Evolutionary conservation across 2,113 vertebrate genomes (phyloP), one percentile per base, ranked within the genome.

Genomic region (Phalacrocorax carbo): DNA sequence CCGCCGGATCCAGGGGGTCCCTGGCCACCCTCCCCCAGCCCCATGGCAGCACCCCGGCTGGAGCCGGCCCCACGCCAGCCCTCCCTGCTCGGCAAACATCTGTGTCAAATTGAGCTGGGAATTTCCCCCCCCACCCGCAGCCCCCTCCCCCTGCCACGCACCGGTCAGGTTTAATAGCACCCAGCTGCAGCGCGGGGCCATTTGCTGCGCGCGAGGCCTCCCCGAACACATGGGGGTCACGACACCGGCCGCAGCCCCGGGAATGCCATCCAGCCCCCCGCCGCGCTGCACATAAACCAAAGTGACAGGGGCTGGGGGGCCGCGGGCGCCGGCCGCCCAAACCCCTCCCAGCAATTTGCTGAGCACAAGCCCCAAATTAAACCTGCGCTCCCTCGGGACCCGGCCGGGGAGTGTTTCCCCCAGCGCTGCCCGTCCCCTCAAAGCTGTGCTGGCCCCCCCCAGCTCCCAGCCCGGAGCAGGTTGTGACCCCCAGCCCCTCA

Each of bases 291-390:
- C 90, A 91, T 85, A 85, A 91, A 85, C 58, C 89, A 85, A 36
- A 65, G 58, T 79, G 89, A 85, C 89, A 79, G 66, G 76, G 95
- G 92, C 87, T 46, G 81, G 97, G 95, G 96, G 96, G 96, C 32
- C 36, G 25, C 30, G 58, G 92, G 44, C 86, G 87, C 96, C 95
- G 92, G 94, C 94, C 89, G 89, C 95, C 93, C 96, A 97, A 92
- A 97, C 95, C 95, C 97, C 97, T 96, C 97, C 95, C 96, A 44
- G 97, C 97, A 97, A 97, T 97, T 98, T 97, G 97, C 97, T 95
- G 94, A 70, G 94, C 97, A 89, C 95, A 96, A 98, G 97, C 96
- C 96, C 97, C 98, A 93, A 86, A 97, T 98, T 98, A 97, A 98
- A 97, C 95, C 95, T 88, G 55, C 29, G 51, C 90, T 97, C 95